A percentile compares a stretch with the other conserved stretches of the same genome.
These are phyloP conservation scores for Coregonus suidteri DNA, from an alignment of 2,797 vertebrate species.

Conservation along the genomic window DNA sequence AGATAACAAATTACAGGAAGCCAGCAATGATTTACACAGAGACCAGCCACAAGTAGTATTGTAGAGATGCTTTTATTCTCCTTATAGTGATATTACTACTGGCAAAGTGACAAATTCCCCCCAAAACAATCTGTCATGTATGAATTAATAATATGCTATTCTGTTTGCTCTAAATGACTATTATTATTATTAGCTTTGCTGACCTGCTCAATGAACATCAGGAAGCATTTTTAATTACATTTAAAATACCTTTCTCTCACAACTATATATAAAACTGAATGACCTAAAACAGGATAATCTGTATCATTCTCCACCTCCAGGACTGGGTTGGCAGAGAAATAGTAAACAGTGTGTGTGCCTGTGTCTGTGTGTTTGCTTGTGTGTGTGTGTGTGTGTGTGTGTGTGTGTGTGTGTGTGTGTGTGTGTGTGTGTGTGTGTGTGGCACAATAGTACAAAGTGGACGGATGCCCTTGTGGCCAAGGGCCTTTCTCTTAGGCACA, in stretches of 20 bases:
- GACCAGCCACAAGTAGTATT: slow-evolving; percentile 9
- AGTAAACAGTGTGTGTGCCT: neutral
- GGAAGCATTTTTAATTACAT: slow-evolving; percentile 53
- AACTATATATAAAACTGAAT: slow-evolving; percentile 34
- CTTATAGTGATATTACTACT: slow-evolving; percentile 36
- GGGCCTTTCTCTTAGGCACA: neutral
- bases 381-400: neutral
- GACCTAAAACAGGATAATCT: slow-evolving; percentile 42
- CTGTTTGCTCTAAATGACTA: neutral
- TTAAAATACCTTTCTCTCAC: slow-evolving; percentile 40
- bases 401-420: neutral
- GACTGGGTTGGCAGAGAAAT: neutral
- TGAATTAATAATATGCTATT: slow-evolving; percentile 10
- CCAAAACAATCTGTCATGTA: slow-evolving; percentile 69
- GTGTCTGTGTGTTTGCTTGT: neutral
- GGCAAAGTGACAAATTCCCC: slow-evolving; percentile 56
- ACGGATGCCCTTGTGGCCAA: neutral
- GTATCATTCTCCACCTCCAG: slow-evolving; percentile 28
- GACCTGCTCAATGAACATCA: slow-evolving; percentile 34
- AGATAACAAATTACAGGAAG: slow-evolving; percentile 61
- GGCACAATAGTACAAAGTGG: neutral
- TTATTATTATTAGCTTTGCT: slow-evolving; percentile 10
- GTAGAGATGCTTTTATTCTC: slow-evolving; percentile 1
- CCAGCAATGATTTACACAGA: slow-evolving; percentile 44
- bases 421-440: neutral